Evolutionary conservation across 2,113 vertebrate species (phyloP), one percentile per base, ranked within the genome.

Genomic region (Shinisaurus crocodilurus): DNA sequence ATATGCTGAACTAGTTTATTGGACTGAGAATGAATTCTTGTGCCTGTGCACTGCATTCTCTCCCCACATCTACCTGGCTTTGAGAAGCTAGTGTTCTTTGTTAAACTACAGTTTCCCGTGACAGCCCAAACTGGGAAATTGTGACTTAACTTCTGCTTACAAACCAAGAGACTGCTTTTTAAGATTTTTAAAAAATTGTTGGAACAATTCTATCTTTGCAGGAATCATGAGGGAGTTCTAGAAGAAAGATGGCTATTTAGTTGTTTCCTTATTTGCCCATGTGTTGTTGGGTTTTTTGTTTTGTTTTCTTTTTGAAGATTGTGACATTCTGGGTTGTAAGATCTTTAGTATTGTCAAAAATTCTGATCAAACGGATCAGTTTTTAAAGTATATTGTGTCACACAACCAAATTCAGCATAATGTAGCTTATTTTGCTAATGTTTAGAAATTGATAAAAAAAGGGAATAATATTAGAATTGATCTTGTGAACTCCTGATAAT

Each of bases 401-500:
- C 34, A n/a, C 63, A 69, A 40, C 15, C 82, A 45, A 69, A n/a
- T 80, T 69, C 34, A 69, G 12, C 37, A 67, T 65, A 67, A 69
- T 67, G 16, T 48, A 45, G 60, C 29, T 50, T 79, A 63, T 34
- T 25, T 88, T 37, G 32, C 60, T 67, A 69, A 45, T 77, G 37
- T 67, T 79, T 79, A 63, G 29, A 45, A 50, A 69, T 27, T 37
- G 54, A 67, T 79, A 15, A 6, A 27, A 37, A 23, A 18, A 9
- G 40, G 37, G n/a, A 85, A 67, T 70, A 90, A 87, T 90, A 84
- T 16, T 93, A 60, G 84, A 12, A 27, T 6, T 89, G 29, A 3
- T 87, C 34, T 90, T 69, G 45, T 89, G 54, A 77, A 45, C 45
- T 81, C 45, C 45, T 20, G 32, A 45, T 81, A 9, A 69, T 80